A percentile compares a stretch with the other conserved stretches of the same genome.
Evolutionary conservation across 1,140 invertebrate genomes (phyloP).

Genomic region (Gryon sp.): DNA sequence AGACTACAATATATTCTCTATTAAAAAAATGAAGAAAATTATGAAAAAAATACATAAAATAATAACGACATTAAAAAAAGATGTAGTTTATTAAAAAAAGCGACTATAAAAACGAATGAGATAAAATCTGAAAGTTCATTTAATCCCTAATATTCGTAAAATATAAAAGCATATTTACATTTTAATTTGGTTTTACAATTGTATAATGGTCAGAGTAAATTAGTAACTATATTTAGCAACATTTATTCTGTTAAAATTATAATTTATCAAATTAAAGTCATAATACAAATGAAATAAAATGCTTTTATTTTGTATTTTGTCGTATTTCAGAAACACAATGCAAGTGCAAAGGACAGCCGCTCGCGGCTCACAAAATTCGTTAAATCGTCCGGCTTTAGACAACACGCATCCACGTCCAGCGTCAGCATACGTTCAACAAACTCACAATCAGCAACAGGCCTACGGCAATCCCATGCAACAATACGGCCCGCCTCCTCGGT

Average conservation of each 20-base stretch:
- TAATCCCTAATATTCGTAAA: too few species aligned
- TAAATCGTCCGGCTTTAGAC: constrained; percentile 75
- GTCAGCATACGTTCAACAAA: constrained; percentile 80
- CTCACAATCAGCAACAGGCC: constrained; percentile 70
- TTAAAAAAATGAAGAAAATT: too few species aligned
- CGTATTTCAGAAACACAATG: constrained; percentile 75
- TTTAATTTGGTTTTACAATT: background rate
- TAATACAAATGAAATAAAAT: background rate
- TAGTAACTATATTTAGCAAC: too few species aligned
- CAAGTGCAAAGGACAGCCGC: constrained; percentile 74
- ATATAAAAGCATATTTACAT: background rate
- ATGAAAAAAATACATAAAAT: too few species aligned
- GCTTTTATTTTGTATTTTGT: too few species aligned
- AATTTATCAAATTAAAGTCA: background rate
- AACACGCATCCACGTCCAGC: constrained; percentile 77
- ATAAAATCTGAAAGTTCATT: background rate
- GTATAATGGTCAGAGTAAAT: too few species aligned
- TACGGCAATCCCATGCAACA: constrained; percentile 69
- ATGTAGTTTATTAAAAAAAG: too few species aligned
- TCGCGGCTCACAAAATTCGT: constrained; percentile 79
- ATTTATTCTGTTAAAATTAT: too few species aligned
- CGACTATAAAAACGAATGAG: background rate
- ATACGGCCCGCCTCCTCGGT: constrained; percentile 74
- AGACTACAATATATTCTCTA: too few species aligned
- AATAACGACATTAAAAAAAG: too few species aligned